These are phyloP conservation scores for Daphoenositta chrysoptera DNA, from an alignment of 2,113 vertebrate species.

Conservation along the genomic window DNA sequence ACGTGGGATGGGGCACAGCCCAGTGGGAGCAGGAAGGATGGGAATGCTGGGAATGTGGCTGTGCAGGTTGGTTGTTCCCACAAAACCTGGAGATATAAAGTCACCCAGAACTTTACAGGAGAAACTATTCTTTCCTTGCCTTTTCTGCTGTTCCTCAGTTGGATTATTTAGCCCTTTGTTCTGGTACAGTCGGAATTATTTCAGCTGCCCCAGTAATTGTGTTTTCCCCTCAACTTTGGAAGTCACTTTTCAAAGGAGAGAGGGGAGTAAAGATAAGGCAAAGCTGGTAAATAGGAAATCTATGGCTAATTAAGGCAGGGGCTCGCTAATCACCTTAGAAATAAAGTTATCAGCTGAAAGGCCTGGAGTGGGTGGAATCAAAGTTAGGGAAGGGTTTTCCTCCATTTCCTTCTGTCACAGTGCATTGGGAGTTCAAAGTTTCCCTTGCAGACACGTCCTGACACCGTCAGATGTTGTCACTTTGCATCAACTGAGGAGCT, in stretches of 20 bases:
- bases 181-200: background rate
- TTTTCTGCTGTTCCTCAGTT: background rate
- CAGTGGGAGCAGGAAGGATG: background rate
- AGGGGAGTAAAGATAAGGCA: background rate
- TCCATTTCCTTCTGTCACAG: background rate
- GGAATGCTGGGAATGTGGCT: background rate
- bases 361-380: background rate
- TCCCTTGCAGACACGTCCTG: background rate
- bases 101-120: background rate
- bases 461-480: conserved; percentile 9
- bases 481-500: conserved; percentile 3
- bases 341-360: conserved; percentile 21
- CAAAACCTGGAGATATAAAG: background rate
- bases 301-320: conserved; percentile 15
- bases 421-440: background rate
- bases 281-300: conserved; percentile 15
- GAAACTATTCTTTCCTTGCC: background rate
- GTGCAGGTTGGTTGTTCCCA: background rate
- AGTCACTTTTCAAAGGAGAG: background rate
- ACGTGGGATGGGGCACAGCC: fast-evolving
- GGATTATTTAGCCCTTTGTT: conserved; percentile 23
- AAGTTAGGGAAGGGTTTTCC: background rate
- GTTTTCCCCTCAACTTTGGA: background rate
- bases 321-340: conserved; percentile 20
- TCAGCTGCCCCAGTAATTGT: background rate